These are phyloP conservation scores for Eubasilissa splendida DNA, from an alignment of 2,888 invertebrate genomes.

Conservation along the genomic window DNA sequence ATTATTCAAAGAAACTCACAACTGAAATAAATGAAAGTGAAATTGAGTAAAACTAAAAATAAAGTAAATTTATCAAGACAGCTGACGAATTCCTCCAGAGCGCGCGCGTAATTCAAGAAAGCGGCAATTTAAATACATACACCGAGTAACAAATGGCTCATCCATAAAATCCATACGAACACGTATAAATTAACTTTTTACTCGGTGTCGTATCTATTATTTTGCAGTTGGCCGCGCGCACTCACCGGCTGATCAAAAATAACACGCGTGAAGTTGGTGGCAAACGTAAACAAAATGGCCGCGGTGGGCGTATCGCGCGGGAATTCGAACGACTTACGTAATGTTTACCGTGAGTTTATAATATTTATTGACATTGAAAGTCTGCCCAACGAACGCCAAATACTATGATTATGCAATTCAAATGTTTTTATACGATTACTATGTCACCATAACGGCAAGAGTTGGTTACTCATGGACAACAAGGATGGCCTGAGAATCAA, in stretches of 20 bases:
- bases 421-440: background rate
- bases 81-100: slow-evolving; percentile 1
- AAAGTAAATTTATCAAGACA: slow-evolving; percentile 12
- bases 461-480: no score
- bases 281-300: slow-evolving; percentile 35
- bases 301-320: slow-evolving; percentile 29
- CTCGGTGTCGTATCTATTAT: background rate
- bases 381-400: background rate
- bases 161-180: no score
- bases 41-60: slow-evolving; percentile 16
- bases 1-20: background rate
- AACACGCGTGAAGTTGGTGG: slow-evolving; percentile 45
- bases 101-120: background rate
- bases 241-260: slow-evolving; percentile 14
- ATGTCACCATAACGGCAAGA: slow-evolving; percentile 1
- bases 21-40: slow-evolving; percentile 15
- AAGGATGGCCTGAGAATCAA: no score
- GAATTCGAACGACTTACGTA: slow-evolving; percentile 30
- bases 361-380: slow-evolving; percentile 26
- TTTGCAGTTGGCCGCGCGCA: no score
- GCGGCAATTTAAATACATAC: background rate
- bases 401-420: background rate
- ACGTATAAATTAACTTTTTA: background rate
- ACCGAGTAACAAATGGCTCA: background rate
- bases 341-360: slow-evolving; percentile 27